phyloP scores from a whole-genome alignment of 1,140 invertebrate species.

The Drosophila neocordata region DNA sequence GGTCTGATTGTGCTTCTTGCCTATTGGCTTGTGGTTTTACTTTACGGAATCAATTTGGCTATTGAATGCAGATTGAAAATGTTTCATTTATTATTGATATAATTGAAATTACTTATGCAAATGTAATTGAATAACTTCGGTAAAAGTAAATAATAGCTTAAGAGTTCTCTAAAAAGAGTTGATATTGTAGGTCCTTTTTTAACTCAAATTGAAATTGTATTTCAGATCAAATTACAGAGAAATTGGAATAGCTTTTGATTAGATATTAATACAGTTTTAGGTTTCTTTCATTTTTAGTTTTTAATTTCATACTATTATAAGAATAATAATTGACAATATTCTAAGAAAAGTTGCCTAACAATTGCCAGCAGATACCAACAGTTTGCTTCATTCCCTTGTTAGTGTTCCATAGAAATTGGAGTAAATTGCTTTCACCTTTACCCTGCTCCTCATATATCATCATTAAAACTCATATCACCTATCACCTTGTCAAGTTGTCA shows the following conservation, averaged over 20 bases:
- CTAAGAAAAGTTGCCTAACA: too few species aligned
- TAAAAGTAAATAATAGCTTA: background rate
- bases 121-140: too few species aligned
- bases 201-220: too few species aligned
- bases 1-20: conserved; percentile 7
- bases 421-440: background rate
- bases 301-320: too few species aligned
- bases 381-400: background rate
- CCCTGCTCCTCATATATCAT: background rate
- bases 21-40: background rate
- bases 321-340: too few species aligned
- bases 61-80: background rate
- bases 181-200: too few species aligned
- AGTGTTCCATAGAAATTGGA: background rate
- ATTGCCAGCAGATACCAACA: background rate
- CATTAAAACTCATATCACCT: background rate
- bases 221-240: too few species aligned
- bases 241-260: too few species aligned
- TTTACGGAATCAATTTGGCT: background rate
- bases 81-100: background rate
- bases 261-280: too few species aligned
- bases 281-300: too few species aligned
- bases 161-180: too few species aligned
- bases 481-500: conserved; percentile 30
- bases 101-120: background rate